phyloP scores from a whole-genome alignment of 2,797 vertebrate genomes.

The Platalea minor region DNA sequence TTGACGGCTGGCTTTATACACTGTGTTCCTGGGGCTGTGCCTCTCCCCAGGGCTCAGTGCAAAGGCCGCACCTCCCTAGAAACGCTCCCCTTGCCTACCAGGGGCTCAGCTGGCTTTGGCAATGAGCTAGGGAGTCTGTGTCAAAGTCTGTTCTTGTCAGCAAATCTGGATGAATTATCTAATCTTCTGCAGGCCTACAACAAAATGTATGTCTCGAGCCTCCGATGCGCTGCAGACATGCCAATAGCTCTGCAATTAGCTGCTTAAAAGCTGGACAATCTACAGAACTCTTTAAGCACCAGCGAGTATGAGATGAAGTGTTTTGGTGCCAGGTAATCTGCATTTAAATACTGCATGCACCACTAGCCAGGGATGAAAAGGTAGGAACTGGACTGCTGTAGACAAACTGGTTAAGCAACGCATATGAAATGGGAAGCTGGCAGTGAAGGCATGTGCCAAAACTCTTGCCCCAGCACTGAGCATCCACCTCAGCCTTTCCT shows the following conservation, averaged over 20 bases:
- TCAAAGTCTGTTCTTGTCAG: not conserved
- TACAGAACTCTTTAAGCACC: not conserved
- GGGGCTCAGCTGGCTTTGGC: not conserved
- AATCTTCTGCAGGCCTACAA: not conserved
- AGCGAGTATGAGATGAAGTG: not conserved
- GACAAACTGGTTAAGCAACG: not conserved
- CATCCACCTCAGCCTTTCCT: not conserved
- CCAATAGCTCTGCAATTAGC: not conserved
- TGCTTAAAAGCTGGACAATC: not conserved
- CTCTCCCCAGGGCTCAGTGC: not conserved
- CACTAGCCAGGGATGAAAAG: not conserved
- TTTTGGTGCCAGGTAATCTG: not conserved
- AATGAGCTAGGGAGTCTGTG: not conserved
- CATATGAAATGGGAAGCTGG: not conserved
- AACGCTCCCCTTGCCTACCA: not conserved
- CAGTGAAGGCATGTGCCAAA: not conserved
- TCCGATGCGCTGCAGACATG: not conserved
- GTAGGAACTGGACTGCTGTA: not conserved
- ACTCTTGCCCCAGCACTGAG: not conserved
- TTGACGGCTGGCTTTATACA: rapidly evolving
- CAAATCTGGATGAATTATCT: not conserved
- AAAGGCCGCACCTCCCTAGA: not conserved
- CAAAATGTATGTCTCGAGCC: not conserved
- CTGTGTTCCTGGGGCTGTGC: not conserved
- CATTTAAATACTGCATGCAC: not conserved